Percentiles rank a stretch among this genome's conserved stretches.
These are phyloP conservation scores for Pyrochroa serraticornis DNA, from an alignment of 2,888 invertebrate genomes.

Conservation along the genomic window DNA sequence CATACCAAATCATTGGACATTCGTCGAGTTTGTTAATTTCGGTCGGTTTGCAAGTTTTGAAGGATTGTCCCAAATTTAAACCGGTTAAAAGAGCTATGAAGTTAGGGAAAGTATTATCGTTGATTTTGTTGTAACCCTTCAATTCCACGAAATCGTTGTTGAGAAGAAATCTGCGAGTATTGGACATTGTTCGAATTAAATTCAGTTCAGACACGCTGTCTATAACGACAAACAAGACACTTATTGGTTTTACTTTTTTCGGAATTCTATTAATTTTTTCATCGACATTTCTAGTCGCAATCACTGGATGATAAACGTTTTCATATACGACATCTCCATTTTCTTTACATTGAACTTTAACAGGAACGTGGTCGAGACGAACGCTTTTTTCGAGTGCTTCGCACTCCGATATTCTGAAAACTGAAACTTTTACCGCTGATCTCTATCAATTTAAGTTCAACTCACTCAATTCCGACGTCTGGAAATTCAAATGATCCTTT, in stretches of 20 bases:
- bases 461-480: constrained; percentile 9
- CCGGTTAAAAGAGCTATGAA: constrained; percentile 78
- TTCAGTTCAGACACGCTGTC: constrained; percentile 85
- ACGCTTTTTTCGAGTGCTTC: constrained; percentile 55
- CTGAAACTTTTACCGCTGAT: background rate
- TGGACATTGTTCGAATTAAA: constrained; percentile 77
- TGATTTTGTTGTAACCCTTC: constrained; percentile 66
- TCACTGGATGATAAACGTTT: constrained; percentile 63
- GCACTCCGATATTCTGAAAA: constrained; percentile 59
- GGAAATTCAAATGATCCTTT: constrained; percentile 14
- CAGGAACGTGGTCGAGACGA: constrained; percentile 58
- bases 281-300: constrained; percentile 42
- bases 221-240: constrained; percentile 80
- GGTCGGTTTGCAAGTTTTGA: constrained; percentile 61
- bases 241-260: constrained; percentile 57
- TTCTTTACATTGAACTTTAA: constrained; percentile 61
- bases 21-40: constrained; percentile 67
- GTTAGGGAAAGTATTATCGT: constrained; percentile 90
- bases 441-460: background rate
- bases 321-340: constrained; percentile 55
- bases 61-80: constrained; percentile 53
- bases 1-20: constrained; percentile 79
- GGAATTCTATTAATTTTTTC: constrained; percentile 33
- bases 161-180: constrained; percentile 69
- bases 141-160: constrained; percentile 55